A percentile compares a stretch with the other conserved stretches of the same genome.
Evolutionary conservation across 2,797 vertebrate species (phyloP).

Genomic region (Hydrolagus colliei): DNA sequence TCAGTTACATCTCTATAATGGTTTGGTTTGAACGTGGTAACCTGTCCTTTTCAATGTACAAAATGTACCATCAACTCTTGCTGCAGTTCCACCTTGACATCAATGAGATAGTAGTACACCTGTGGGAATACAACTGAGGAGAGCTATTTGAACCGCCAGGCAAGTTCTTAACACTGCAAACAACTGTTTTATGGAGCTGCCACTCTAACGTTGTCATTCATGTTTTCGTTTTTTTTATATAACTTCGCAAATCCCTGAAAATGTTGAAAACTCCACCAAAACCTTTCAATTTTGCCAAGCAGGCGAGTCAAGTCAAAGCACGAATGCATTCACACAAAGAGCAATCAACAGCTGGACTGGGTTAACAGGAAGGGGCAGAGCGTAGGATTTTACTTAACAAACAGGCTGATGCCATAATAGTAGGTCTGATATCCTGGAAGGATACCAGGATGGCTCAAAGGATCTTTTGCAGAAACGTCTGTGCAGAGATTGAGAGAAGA

Average conservation of each 20-base stretch:
- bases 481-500: too few relatives aligned
- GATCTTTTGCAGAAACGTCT: too few relatives aligned
- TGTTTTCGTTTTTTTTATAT: not conserved
- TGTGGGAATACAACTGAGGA: conserved; percentile 29
- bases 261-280: not conserved
- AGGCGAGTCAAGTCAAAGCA: too few relatives aligned
- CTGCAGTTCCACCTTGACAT: conserved; percentile 25
- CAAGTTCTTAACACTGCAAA: conserved; percentile 28
- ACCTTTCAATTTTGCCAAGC: not conserved
- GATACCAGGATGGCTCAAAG: too few relatives aligned
- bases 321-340: too few relatives aligned
- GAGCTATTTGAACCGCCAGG: conserved; percentile 8
- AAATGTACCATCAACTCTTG: conserved; percentile 15
- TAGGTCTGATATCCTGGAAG: too few relatives aligned
- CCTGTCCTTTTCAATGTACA: conserved; percentile 31
- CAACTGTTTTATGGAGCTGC: conserved; percentile 15
- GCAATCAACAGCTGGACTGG: too few relatives aligned
- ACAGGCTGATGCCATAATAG: too few relatives aligned
- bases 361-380: too few relatives aligned
- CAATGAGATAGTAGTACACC: conserved; percentile 26
- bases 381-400: too few relatives aligned
- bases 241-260: not conserved
- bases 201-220: conserved; percentile 10
- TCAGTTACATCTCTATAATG: conserved; percentile 26
- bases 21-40: conserved; percentile 23